Evolutionary conservation across 2,888 invertebrate species (phyloP).

Genomic region (Pollenia griseotomentosa): DNA sequence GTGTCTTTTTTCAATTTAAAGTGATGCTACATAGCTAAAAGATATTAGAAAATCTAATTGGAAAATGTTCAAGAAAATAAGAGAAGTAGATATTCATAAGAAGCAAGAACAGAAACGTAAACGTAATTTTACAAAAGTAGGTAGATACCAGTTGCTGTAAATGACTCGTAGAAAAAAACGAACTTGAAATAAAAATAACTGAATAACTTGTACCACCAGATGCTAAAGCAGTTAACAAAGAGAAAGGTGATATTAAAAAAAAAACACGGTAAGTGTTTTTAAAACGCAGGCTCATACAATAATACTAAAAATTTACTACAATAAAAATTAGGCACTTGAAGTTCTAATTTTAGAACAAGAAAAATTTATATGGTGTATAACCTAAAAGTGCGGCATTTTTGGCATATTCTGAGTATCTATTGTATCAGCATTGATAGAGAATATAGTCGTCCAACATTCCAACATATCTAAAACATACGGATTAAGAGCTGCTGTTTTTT

Average conservation of each 20-base stretch:
- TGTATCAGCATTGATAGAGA: no score
- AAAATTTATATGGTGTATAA: no score
- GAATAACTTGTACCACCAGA: conserved; percentile 3
- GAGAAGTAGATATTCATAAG: not conserved
- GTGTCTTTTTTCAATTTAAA: not conserved
- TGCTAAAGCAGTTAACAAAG: conserved; percentile 8
- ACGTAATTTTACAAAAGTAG: not conserved
- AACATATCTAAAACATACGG: no score
- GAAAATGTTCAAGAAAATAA: not conserved
- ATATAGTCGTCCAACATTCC: no score
- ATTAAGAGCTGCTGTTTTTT: no score
- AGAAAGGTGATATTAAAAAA: not conserved
- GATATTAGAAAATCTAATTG: conserved; percentile 14
- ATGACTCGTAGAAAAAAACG: not conserved
- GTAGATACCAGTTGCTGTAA: conserved; percentile 23
- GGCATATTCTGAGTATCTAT: no score
- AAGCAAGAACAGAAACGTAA: not conserved
- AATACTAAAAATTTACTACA: no score
- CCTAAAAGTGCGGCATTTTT: no score
- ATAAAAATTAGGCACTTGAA: no score
- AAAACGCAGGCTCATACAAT: no score
- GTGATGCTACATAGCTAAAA: conserved; percentile 18
- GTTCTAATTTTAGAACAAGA: no score
- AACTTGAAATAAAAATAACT: not conserved
- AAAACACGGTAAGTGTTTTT: not conserved